Evolutionary conservation across 2,888 invertebrate species (phyloP), one percentile per base, ranked within the genome.

Genomic region (Pandemis cinnamomeana): DNA sequence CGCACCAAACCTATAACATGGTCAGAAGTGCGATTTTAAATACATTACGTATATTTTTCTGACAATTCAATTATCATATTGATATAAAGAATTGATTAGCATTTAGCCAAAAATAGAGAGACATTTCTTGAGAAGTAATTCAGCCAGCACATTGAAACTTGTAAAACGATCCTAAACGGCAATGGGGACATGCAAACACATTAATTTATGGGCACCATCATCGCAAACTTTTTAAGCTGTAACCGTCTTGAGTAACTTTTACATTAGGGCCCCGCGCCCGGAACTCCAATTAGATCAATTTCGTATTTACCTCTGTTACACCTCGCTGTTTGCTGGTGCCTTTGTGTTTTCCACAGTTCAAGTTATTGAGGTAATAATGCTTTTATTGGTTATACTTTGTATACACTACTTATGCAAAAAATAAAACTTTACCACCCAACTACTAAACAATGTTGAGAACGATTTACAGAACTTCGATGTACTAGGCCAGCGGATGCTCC

Each of bases 201-300:
- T 91, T 89, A 91, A 92, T 91, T 93, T 89, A 90, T 88, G 89
- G 91, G 86, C 87, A 90, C 84, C 87, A 87, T 87, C 87, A 88
- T 75, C 77, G 77, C 87, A 90, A 93, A 92, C 89, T 91, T 89
- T 86, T 85, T 83, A 90, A 90, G 88, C 88, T 88, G 84, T 86
- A 84, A 81, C 84, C 80, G 85, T 84, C 83, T 86, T 83, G 84
- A 79, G 80, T 80, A 93, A 93, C 93, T 93, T 93, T 90, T 91
- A 84, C 94, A 93, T 93, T 92, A 92, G 87, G 84, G 86, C 84
- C 55, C 79, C 82, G 80, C 83, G 84, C 81, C 83, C 86, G 84
- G 78, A 84, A 82, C 87, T 86, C 51, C 88, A 89, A 89, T 91
- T 92, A 90, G 83, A 62, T 72, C 72, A 62, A 68, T 74, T 70